Conservation (phyloP, 1,140 invertebrate species). For the Lucilia cuprina region DNA sequence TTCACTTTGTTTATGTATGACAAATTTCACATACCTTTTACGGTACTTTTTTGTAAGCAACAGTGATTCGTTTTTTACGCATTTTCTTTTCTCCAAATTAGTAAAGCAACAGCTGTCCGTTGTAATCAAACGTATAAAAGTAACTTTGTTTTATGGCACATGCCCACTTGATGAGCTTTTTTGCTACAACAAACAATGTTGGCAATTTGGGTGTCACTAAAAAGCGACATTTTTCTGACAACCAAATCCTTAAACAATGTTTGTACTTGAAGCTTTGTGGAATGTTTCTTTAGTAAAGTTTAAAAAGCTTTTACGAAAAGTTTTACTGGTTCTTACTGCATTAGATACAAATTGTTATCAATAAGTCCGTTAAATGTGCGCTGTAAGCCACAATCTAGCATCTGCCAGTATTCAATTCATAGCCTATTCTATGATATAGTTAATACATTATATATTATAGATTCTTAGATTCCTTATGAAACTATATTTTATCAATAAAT, state of each 20-base stretch:
- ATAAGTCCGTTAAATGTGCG: too few species aligned
- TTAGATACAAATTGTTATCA: too few species aligned
- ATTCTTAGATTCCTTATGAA: too few species aligned
- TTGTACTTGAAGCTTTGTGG: background rate
- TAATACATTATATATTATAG: too few species aligned
- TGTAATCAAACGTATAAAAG: background rate
- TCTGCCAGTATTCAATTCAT: too few species aligned
- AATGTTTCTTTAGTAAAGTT: background rate
- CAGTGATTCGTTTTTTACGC: background rate
- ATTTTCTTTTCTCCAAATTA: background rate
- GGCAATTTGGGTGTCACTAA: background rate
- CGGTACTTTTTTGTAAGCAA: background rate
- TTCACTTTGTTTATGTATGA: too few species aligned
- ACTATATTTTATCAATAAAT: too few species aligned
- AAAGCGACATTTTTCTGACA: too few species aligned
- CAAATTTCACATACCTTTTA: background rate
- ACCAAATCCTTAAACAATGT: background rate
- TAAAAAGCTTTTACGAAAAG: too few species aligned
- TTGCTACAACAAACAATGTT: background rate
- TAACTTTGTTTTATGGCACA: background rate
- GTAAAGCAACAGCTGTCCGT: slow-evolving; percentile 7
- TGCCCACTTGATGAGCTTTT: background rate
- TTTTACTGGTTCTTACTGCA: too few species aligned
- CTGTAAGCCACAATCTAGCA: too few species aligned
- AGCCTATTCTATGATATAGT: too few species aligned